Evolutionary conservation across 2,113 vertebrate genomes (phyloP), one percentile per base, ranked within the genome.

Genomic region (Smithornis capensis): DNA sequence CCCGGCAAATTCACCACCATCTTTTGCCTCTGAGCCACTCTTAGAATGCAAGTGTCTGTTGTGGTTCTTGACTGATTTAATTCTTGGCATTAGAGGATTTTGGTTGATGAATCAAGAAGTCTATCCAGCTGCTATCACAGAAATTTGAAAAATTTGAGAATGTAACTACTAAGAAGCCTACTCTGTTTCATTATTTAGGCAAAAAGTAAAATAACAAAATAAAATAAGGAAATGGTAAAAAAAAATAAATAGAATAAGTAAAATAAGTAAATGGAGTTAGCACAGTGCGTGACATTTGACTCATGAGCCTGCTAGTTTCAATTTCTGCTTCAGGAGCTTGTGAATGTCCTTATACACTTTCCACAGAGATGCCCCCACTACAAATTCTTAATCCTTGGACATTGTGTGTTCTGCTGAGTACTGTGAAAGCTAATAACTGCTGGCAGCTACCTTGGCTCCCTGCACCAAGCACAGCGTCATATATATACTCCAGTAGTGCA

Each of bases 21-120:
- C 22, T 38, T 49, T 75, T 3, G 0, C 19, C 11, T 73, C 37
- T 56, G 19, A 83, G 50, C 28, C 24, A 24, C 59, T 62, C 31
- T 52, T 38, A 14, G 27, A 31, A 60, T 53, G 19, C 19, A 55
- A 14, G 10, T 4, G 13, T 45, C 38, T 0, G 0, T 10, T 50
- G 33, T 42, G 9, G 14, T 12, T 65, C 47, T 49, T 49, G 56
- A 9, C 35, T 0, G 0, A 7, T 50, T 25, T 42, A 7, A 10
- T 14, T 65, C 42, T 49, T 49, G 52, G 10, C 8, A 27, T 44
- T 10, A 14, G 17, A 79, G 40, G 14, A 38, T 68, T 44, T 80
- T 52, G 8, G n/a, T 27, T 0, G 0, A 5, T 18, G 12, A 70
- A 19, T 40, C 6, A 37, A 19, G 21, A 28, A 45, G 14, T 45